Conservation (phyloP, 2,888 invertebrate species). For the Hirtodrosophila histrioides region DNA sequence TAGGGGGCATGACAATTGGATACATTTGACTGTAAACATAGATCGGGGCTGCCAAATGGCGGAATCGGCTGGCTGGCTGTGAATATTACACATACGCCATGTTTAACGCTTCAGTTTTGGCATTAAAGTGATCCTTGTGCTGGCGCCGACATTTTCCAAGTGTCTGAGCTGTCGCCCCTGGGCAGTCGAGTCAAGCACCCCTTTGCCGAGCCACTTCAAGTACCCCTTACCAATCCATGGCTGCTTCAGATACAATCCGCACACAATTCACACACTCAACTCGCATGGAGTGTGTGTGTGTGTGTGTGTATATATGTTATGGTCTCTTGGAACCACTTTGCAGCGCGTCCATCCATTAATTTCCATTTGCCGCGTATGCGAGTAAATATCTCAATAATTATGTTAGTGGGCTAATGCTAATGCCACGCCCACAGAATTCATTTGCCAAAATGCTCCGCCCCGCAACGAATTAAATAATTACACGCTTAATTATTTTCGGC, state of each 20-base stretch:
- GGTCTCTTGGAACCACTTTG: constrained; percentile 15
- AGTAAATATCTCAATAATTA: constrained; percentile 44
- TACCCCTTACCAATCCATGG: background rate
- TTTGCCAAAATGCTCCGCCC: constrained; percentile 14
- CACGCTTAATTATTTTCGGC: constrained; percentile 60
- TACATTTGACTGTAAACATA: constrained; percentile 19
- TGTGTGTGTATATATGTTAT: constrained; percentile 4
- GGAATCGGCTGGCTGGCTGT: constrained; percentile 2
- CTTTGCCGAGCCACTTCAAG: constrained; percentile 43
- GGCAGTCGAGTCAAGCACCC: constrained; percentile 29
- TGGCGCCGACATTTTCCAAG: constrained; percentile 63
- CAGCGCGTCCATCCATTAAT: constrained; percentile 33
- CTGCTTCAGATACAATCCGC: constrained; percentile 3
- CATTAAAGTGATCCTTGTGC: constrained; percentile 31
- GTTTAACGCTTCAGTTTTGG: constrained; percentile 17
- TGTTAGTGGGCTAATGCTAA: constrained; percentile 33
- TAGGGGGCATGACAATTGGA: constrained; percentile 37
- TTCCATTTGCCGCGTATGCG: constrained; percentile 38
- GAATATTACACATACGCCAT: constrained; percentile 54
- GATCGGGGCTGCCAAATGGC: constrained; percentile 27
- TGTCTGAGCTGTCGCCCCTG: constrained; percentile 53
- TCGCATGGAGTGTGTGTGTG: constrained; percentile 3
- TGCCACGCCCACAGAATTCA: constrained; percentile 31
- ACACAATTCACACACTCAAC: constrained; percentile 1
- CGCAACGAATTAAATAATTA: constrained; percentile 67